phyloP scores from a whole-genome alignment of 2,888 invertebrate genomes.

The Eudasyphora cyanicolor region DNA sequence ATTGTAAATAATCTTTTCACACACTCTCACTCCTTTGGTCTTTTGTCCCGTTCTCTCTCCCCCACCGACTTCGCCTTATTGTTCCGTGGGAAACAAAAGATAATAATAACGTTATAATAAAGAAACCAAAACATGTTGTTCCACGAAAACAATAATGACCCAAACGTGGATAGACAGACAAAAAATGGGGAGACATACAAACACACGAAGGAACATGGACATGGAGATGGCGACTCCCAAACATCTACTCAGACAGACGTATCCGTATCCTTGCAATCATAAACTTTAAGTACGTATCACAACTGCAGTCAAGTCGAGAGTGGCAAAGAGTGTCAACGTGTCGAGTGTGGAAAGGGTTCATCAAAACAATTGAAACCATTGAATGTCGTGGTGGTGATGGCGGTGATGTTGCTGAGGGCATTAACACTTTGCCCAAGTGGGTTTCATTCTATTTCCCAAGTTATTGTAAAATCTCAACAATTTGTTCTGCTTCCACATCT shows the following conservation, averaged over 20 bases:
- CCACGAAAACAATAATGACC: neutral
- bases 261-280: neutral
- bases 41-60: neutral
- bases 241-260: neutral
- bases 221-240: neutral
- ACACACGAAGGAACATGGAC: neutral
- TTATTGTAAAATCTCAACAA: neutral
- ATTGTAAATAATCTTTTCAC: neutral
- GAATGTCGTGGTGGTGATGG: constrained; percentile 8
- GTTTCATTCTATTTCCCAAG: neutral
- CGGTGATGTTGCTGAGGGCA: constrained; percentile 11
- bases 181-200: neutral
- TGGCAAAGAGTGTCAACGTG: neutral
- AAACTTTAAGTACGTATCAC: constrained; percentile 13
- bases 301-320: constrained; percentile 1
- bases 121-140: constrained; percentile 24
- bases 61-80: neutral
- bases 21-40: neutral
- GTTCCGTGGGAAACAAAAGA: neutral
- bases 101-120: constrained; percentile 24
- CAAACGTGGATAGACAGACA: neutral
- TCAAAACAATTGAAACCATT: constrained; percentile 14
- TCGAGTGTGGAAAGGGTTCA: neutral
- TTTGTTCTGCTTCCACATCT: neutral
- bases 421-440: neutral